Conservation (phyloP, 2,888 invertebrate species). For the Microctonus aethiopoides region DNA sequence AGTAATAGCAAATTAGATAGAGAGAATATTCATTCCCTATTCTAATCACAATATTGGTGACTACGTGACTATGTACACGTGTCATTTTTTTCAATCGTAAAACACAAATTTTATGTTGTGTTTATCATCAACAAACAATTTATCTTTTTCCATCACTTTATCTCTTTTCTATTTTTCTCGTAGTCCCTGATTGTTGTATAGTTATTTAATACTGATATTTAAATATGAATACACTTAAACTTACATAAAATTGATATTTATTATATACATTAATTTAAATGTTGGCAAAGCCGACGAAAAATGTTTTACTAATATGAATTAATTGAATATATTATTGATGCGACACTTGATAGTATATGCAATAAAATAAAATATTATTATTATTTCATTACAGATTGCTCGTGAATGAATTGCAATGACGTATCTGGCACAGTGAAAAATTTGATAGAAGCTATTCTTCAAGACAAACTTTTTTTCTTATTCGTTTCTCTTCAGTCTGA, state of each 20-base stretch:
- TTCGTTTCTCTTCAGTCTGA: background rate
- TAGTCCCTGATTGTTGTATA: background rate
- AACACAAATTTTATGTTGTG: background rate
- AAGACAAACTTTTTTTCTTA: background rate
- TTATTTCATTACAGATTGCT: slow-evolving; percentile 29
- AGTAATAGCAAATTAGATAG: background rate
- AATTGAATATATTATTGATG: background rate
- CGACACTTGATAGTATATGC: background rate
- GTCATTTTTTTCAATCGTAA: background rate
- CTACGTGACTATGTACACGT: slow-evolving; percentile 9
- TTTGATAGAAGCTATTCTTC: background rate
- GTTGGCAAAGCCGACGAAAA: background rate
- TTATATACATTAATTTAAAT: background rate
- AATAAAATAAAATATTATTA: slow-evolving; percentile 16
- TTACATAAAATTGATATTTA: background rate
- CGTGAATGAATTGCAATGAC: slow-evolving; percentile 30
- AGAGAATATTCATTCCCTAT: background rate
- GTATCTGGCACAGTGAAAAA: slow-evolving; percentile 1
- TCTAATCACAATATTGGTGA: background rate
- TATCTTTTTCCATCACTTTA: background rate
- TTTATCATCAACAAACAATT: background rate
- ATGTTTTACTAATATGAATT: background rate
- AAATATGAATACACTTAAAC: background rate
- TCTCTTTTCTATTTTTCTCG: background rate
- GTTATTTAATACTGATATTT: background rate